Evolutionary conservation across 1,140 invertebrate species (phyloP).

Genomic region (Dreissena rostriformis): DNA sequence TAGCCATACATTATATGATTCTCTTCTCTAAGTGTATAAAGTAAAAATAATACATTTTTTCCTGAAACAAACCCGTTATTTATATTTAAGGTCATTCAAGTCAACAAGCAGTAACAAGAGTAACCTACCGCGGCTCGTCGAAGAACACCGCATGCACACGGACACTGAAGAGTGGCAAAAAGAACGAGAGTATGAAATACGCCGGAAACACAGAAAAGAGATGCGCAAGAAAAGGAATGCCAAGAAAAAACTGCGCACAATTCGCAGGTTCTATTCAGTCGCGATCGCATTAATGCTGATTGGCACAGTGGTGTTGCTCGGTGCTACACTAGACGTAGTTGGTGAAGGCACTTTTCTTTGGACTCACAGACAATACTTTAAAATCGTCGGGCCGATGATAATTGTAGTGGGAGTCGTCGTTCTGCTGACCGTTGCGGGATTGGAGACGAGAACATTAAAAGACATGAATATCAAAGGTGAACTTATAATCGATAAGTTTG

Average conservation of each 20-base stretch:
- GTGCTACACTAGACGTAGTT: constrained; percentile 17
- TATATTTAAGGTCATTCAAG: constrained; percentile 18
- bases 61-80: neutral
- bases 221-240: constrained; percentile 23
- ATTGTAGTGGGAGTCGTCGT: constrained; percentile 19
- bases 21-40: too few species aligned
- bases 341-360: constrained; percentile 31
- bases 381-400: constrained; percentile 12
- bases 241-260: neutral
- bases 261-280: constrained; percentile 2
- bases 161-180: constrained; percentile 36
- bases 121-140: constrained; percentile 7
- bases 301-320: constrained; percentile 23
- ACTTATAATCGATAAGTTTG: constrained; percentile 13
- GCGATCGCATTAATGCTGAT: neutral
- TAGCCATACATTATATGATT: too few species aligned
- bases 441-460: constrained; percentile 21
- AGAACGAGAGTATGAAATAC: constrained; percentile 40
- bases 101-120: neutral
- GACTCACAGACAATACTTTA: constrained; percentile 27
- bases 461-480: constrained; percentile 35
- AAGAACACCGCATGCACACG: constrained; percentile 17
- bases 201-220: constrained; percentile 21
- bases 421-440: constrained; percentile 2
- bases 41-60: too few species aligned